A percentile compares a stretch with the other conserved stretches of the same genome.
These are phyloP conservation scores for Drosophila setifemur DNA, from an alignment of 1,140 invertebrate genomes.

Conservation along the genomic window DNA sequence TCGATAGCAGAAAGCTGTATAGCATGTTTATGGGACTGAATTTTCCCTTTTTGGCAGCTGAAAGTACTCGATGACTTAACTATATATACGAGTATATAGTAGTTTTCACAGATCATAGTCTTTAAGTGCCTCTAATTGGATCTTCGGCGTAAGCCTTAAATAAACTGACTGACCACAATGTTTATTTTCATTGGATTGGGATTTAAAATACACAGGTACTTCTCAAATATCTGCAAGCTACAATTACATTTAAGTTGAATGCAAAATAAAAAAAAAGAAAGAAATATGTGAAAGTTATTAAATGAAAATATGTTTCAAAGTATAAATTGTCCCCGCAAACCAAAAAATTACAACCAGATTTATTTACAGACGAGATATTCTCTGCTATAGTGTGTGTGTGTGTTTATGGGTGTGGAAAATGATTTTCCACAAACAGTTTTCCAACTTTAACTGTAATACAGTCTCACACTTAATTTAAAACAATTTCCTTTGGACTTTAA, in stretches of 20 bases:
- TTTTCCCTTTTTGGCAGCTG: constrained; percentile 51
- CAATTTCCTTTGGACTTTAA: constrained; percentile 40
- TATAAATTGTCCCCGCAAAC: too few relatives aligned
- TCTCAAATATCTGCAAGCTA: too few relatives aligned
- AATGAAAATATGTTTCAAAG: too few relatives aligned
- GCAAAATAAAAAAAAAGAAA: too few relatives aligned
- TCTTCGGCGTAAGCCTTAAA: constrained; percentile 21
- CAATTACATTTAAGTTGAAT: too few relatives aligned
- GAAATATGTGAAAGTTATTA: too few relatives aligned
- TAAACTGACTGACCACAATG: neutral
- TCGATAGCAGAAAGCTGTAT: constrained; percentile 65
- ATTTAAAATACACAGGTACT: too few relatives aligned
- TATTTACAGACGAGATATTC: neutral
- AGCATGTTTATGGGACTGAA: constrained; percentile 68
- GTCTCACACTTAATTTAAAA: constrained; percentile 28
- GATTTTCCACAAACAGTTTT: neutral
- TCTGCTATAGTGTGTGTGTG: neutral
- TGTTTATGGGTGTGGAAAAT: too few relatives aligned
- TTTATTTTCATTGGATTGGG: neutral
- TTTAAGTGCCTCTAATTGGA: constrained; percentile 31
- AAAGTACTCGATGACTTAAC: constrained; percentile 18
- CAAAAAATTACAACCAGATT: neutral
- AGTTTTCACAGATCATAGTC: neutral
- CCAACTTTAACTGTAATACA: neutral
- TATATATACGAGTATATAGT: neutral